Evolutionary conservation across 2,113 vertebrate genomes (phyloP).

Genomic region (Chaetodon trifascialis): DNA sequence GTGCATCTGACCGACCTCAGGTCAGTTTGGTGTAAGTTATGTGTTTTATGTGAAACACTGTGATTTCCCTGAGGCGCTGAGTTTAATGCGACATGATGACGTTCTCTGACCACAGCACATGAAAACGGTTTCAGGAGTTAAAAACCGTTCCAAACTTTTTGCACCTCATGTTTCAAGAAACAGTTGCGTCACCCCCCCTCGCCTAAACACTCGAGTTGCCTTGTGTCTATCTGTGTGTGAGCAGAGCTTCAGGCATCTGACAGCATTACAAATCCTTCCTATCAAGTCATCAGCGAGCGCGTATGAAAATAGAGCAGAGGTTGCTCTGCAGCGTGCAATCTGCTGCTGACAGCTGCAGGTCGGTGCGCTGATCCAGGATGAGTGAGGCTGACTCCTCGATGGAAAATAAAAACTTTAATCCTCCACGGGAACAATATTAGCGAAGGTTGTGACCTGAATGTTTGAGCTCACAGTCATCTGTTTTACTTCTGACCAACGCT

Average conservation of each 20-base stretch:
- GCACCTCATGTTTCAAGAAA: neutral
- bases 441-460: constrained; percentile 24
- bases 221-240: neutral
- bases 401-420: constrained; percentile 20
- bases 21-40: too few species aligned
- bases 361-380: constrained; percentile 21
- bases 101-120: too few species aligned
- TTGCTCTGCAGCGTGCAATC: constrained; percentile 68
- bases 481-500: neutral
- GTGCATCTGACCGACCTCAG: too few species aligned
- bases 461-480: neutral
- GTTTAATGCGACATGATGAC: too few species aligned
- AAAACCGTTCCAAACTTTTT: neutral
- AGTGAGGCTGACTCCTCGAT: constrained; percentile 5
- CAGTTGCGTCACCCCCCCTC: too few species aligned
- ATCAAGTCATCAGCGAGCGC: constrained; percentile 12
- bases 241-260: constrained; percentile 2
- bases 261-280: neutral
- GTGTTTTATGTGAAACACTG: neutral
- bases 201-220: neutral
- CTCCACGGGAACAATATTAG: constrained; percentile 3
- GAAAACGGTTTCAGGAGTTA: too few species aligned
- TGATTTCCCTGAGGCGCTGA: too few species aligned
- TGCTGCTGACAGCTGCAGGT: constrained; percentile 56
- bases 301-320: constrained; percentile 62